Evolutionary conservation across 1,140 invertebrate genomes (phyloP).

Genomic region (Rhyacophila brunnea): DNA sequence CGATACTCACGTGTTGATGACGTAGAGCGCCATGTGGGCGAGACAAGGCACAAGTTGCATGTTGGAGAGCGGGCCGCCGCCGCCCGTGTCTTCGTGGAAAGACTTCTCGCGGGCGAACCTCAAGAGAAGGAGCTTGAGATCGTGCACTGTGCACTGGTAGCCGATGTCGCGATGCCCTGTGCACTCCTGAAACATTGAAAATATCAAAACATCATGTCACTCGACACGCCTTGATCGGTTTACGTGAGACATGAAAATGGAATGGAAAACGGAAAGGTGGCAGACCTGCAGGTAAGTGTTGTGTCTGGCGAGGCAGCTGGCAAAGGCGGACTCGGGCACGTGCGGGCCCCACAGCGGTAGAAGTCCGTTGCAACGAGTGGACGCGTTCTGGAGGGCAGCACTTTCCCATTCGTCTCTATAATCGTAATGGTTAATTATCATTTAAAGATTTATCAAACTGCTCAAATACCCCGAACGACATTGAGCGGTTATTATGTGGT

Average conservation of each 20-base stretch:
- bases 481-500: too few relatives aligned
- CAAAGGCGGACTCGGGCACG: constrained; percentile 92
- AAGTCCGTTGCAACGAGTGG: constrained; percentile 95
- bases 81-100: constrained; percentile 96
- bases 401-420: constrained; percentile 94
- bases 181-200: constrained; percentile 78
- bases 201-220: too few relatives aligned
- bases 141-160: constrained; percentile 86
- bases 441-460: too few relatives aligned
- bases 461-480: too few relatives aligned
- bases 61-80: constrained; percentile 95
- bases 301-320: constrained; percentile 87
- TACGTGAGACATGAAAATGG: too few relatives aligned
- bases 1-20: constrained; percentile 82
- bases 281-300: constrained; percentile 81
- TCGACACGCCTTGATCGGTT: too few relatives aligned
- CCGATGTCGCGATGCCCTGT: constrained; percentile 86
- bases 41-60: constrained; percentile 95
- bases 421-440: too few relatives aligned
- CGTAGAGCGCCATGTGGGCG: constrained; percentile 92
- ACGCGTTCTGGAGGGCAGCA: constrained; percentile 95
- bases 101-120: constrained; percentile 92
- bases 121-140: constrained; percentile 87
- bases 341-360: constrained; percentile 95
- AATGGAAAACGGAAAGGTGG: too few relatives aligned